Conservation (phyloP, 2,888 invertebrate genomes). For the Horisme vitalbata region DNA sequence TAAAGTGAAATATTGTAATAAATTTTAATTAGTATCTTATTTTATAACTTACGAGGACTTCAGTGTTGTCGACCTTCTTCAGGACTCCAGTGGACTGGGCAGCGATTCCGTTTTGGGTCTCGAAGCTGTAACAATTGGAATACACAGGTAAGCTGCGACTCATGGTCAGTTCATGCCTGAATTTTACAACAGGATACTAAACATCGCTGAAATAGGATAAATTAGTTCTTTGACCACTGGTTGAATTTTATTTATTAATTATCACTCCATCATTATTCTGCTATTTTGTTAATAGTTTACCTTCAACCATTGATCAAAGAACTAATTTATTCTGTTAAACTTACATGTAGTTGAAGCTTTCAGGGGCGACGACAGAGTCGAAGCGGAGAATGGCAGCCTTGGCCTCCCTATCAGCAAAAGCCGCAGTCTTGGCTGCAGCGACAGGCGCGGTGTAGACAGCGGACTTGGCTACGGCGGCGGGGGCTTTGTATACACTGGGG, state of each 20-base stretch:
- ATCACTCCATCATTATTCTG: no score
- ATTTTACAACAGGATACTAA: no score
- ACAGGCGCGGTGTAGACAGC: background rate
- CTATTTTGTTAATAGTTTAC: no score
- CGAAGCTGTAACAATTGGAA: conserved; percentile 22
- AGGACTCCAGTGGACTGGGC: conserved; percentile 25
- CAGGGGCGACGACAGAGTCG: conserved; percentile 16
- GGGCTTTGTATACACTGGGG: conserved; percentile 3
- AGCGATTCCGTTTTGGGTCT: conserved; percentile 28
- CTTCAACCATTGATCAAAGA: no score
- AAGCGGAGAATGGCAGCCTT: conserved; percentile 22
- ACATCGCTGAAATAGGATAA: no score
- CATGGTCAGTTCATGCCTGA: no score
- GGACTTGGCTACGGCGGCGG: conserved; percentile 8
- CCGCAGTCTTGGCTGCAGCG: conserved; percentile 9
- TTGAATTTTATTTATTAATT: no score
- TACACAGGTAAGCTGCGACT: background rate
- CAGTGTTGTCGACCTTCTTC: conserved; percentile 22
- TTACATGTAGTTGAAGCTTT: conserved; percentile 25
- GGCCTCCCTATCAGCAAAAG: conserved; percentile 11
- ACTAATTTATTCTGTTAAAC: conserved; percentile 6
- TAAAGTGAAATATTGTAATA: no score
- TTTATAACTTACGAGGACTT: conserved; percentile 24
- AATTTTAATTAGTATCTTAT: background rate
- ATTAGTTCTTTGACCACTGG: no score